Conservation (phyloP, 1,140 invertebrate genomes). For the Pachyrhynchus sulphureomaculatus region DNA sequence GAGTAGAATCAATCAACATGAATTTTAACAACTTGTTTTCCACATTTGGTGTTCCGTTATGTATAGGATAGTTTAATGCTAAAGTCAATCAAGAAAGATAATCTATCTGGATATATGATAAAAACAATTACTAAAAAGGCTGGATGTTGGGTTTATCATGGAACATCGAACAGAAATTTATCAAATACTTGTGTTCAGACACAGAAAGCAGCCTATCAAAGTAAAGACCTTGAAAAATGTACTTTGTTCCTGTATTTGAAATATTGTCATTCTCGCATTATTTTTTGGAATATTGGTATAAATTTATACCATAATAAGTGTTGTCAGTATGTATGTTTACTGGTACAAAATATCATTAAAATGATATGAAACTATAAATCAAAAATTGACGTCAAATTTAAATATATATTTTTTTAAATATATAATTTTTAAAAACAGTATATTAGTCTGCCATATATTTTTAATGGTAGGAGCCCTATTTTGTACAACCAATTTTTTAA, state of each 20-base stretch:
- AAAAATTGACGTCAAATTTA: no score
- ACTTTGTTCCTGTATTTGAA: not conserved
- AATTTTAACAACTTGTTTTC: not conserved
- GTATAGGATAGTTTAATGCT: constrained; percentile 23
- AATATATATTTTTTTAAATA: not conserved
- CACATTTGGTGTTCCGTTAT: constrained; percentile 24
- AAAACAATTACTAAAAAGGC: constrained; percentile 27
- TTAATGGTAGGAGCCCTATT: constrained; percentile 22
- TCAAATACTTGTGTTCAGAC: not conserved
- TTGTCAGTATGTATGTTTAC: constrained; percentile 20
- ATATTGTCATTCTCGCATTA: constrained; percentile 4
- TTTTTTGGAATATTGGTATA: no score
- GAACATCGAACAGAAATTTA: constrained; percentile 3
- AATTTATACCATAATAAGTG: no score
- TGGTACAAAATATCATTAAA: constrained; percentile 29
- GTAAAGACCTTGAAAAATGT: no score
- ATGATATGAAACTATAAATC: no score
- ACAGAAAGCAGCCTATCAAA: not conserved
- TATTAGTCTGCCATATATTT: constrained; percentile 12
- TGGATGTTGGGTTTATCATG: constrained; percentile 30
- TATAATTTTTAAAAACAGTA: not conserved
- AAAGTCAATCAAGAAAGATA: constrained; percentile 26
- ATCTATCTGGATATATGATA: constrained; percentile 15
- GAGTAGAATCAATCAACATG: constrained; percentile 22
- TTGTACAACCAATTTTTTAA: constrained; percentile 17